A percentile compares a stretch with the other conserved stretches of the same genome.
Conservation (phyloP, 2,113 vertebrate genomes). For the Coptodon bakossiorum region DNA sequence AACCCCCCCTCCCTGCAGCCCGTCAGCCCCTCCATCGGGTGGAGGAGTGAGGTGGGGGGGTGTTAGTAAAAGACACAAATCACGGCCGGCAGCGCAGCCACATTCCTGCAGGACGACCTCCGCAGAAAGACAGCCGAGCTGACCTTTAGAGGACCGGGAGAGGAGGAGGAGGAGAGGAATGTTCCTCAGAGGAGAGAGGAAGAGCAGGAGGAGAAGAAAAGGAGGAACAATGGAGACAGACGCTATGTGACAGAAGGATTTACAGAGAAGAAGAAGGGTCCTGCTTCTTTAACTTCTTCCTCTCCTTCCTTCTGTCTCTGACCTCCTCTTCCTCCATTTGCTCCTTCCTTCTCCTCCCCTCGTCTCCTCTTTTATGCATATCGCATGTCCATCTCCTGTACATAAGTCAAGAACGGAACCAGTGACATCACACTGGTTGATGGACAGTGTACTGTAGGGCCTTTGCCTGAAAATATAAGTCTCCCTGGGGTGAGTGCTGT, state of each 20-base stretch:
- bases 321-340: background rate
- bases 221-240: background rate
- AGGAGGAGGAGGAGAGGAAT: background rate
- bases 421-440: background rate
- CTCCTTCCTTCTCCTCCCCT: background rate
- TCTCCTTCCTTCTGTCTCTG: background rate
- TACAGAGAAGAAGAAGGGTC: background rate
- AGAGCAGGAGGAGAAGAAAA: background rate
- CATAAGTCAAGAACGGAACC: background rate
- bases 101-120: background rate
- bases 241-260: background rate
- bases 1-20: background rate
- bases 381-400: background rate
- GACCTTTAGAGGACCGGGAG: background rate
- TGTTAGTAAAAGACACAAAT: background rate
- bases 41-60: background rate
- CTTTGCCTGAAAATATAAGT: background rate
- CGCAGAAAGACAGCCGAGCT: background rate
- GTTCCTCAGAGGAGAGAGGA: background rate
- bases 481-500: background rate
- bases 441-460: background rate
- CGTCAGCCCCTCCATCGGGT: background rate
- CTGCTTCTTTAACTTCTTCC: background rate
- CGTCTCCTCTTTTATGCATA: background rate
- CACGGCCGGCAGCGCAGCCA: background rate